phyloP scores from a whole-genome alignment of 2,888 invertebrate species.

The Thalpophila matura region DNA sequence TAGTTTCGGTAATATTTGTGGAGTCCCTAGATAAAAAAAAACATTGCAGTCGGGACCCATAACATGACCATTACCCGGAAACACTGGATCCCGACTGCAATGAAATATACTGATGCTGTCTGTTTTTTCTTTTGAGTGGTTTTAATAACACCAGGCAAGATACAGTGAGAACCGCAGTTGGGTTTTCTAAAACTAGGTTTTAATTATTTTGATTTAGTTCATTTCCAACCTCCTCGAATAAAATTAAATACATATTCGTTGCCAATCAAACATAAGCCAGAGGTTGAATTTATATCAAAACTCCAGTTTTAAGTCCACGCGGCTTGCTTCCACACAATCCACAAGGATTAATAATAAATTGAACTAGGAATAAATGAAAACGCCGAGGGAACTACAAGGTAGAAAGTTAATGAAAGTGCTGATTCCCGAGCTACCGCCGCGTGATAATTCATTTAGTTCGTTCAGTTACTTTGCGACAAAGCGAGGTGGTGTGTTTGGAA shows the following conservation, averaged over 20 bases:
- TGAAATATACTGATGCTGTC: no score
- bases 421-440: conserved; percentile 57
- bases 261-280: conserved; percentile 30
- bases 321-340: conserved; percentile 57
- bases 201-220: conserved; percentile 17
- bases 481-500: conserved; percentile 60
- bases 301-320: conserved; percentile 36
- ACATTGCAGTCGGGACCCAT: no score
- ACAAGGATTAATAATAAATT: conserved; percentile 62
- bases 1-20: no score
- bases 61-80: no score
- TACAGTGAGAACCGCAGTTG: no score
- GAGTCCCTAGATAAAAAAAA: no score
- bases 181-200: neutral
- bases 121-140: no score
- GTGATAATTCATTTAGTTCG: conserved; percentile 72
- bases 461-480: conserved; percentile 68
- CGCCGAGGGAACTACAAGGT: conserved; percentile 40
- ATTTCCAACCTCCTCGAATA: neutral
- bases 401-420: conserved; percentile 70
- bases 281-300: conserved; percentile 24
- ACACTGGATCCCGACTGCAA: no score
- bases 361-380: conserved; percentile 58
- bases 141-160: no score
- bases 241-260: conserved; percentile 31